Evolutionary conservation across 2,113 vertebrate species (phyloP).

Genomic region (Morone chrysops): DNA sequence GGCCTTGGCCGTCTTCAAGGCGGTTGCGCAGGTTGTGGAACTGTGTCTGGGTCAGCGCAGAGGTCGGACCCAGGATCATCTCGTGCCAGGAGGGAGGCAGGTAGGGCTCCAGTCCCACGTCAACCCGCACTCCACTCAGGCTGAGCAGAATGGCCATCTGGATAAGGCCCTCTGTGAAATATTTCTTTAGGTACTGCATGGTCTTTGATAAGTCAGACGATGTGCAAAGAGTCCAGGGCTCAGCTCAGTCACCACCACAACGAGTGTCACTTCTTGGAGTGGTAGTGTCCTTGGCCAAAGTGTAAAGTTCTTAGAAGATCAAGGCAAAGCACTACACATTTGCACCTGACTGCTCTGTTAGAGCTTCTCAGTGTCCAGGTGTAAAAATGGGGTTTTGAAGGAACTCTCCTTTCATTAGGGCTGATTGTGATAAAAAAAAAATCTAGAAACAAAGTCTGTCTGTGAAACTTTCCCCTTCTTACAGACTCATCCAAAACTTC

Average conservation of each 20-base stretch:
- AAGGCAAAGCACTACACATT: neutral
- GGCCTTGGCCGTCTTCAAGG: slow-evolving; percentile 87
- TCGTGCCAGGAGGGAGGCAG: slow-evolving; percentile 86
- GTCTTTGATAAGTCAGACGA: neutral
- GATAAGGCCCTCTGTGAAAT: slow-evolving; percentile 95
- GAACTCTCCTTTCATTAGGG: neutral
- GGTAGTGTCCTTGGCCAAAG: neutral
- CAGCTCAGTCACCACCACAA: neutral
- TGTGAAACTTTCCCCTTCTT: neutral
- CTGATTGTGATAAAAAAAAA: neutral
- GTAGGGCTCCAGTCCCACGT: slow-evolving; percentile 93
- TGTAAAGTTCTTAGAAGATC: neutral
- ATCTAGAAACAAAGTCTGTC: neutral
- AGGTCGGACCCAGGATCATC: slow-evolving; percentile 91
- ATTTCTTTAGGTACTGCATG: slow-evolving; percentile 93
- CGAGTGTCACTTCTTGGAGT: neutral
- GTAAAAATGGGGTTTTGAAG: neutral
- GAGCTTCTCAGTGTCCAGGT: neutral
- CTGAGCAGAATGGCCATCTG: slow-evolving; percentile 97
- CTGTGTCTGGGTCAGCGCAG: slow-evolving; percentile 90
- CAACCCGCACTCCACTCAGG: slow-evolving; percentile 90
- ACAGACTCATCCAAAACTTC: neutral
- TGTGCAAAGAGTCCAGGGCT: neutral
- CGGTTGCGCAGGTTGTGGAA: slow-evolving; percentile 91
- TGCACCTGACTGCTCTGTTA: neutral